Conservation (phyloP, 2,888 invertebrate genomes). For the Dicranocentrus wangi region DNA sequence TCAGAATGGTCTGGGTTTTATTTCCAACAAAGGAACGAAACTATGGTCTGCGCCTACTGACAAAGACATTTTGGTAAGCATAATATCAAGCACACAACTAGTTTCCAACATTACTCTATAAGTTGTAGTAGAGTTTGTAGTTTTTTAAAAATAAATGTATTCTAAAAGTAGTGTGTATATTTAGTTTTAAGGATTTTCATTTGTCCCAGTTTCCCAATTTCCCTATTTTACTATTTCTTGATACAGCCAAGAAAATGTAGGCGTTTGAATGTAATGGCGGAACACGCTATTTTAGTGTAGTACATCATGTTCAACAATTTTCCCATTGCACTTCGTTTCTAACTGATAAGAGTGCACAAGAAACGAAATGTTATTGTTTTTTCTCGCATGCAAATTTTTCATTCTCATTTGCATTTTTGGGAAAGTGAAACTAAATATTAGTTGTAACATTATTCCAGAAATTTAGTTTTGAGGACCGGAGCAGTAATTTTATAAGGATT, state of each 20-base stretch:
- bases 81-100: too few relatives aligned
- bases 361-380: not conserved
- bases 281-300: constrained; percentile 30
- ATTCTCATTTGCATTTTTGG: constrained; percentile 37
- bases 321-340: constrained; percentile 10
- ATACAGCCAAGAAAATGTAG: too few relatives aligned
- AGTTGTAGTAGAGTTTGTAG: too few relatives aligned
- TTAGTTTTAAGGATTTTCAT: too few relatives aligned
- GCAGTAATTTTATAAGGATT: too few relatives aligned
- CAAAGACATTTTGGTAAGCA: constrained; percentile 73
- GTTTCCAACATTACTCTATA: constrained; percentile 61
- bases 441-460: too few relatives aligned
- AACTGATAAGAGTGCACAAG: not conserved
- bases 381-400: constrained; percentile 25
- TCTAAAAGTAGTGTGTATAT: too few relatives aligned
- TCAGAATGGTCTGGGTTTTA: constrained; percentile 71
- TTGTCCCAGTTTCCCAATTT: too few relatives aligned
- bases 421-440: too few relatives aligned
- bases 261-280: not conserved
- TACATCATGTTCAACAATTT: constrained; percentile 33
- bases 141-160: too few relatives aligned
- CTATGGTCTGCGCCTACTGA: constrained; percentile 70
- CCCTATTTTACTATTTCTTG: too few relatives aligned
- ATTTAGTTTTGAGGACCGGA: too few relatives aligned
- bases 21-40: constrained; percentile 71